Base-by-base conservation (phyloP, 2,888 invertebrate genomes). In the Sphinx pinastri region DNA sequence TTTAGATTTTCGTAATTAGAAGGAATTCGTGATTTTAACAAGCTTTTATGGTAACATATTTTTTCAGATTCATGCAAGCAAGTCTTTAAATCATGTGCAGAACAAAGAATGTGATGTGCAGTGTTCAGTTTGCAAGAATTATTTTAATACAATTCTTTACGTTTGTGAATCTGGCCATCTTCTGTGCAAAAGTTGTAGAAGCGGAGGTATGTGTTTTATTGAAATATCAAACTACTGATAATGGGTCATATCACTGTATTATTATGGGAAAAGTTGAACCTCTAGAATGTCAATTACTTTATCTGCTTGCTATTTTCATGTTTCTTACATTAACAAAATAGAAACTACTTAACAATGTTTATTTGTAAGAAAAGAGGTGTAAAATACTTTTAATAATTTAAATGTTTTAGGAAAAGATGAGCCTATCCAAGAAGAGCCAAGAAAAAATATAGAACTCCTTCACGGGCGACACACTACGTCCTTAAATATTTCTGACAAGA, bases 61-160 rank as follows among this genome's bases (percentile, higher is more conserved):
- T 19, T 49, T 49, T 63, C 49, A 63, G 63, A 47, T 63, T 19
- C 47, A 47, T 16, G 13, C 49, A 19, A 63, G 63, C 49, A 63
- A 63, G 31, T 52, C 68, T 11, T 51, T 58, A 63, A 63, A 58
- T 3, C 16, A 66, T 70, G 66, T 71, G 19, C 16, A 67, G 71
- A 51, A 74, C 73, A 7, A 74, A 68, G 11, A 31, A 85, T 58
- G 70, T 74, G 59, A 63, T 49, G 13, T 49, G 0, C 63, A 63
- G 8, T 63, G 63, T 47, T 49, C 49, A 13, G 13, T 63, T 47
- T 63, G 63, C 63, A 63, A 63, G 49, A 47, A 12, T 19, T 49
- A 63, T 63, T 63, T 49, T 7, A 49, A 49, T 13, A 63, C 16
- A 45, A 19, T 49, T 4, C 11, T 49, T 7, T 63, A 63, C 7